phyloP scores from a whole-genome alignment of 30 jellyfish, hydroid and myxozoan species.

The Morbakka virulenta region DNA sequence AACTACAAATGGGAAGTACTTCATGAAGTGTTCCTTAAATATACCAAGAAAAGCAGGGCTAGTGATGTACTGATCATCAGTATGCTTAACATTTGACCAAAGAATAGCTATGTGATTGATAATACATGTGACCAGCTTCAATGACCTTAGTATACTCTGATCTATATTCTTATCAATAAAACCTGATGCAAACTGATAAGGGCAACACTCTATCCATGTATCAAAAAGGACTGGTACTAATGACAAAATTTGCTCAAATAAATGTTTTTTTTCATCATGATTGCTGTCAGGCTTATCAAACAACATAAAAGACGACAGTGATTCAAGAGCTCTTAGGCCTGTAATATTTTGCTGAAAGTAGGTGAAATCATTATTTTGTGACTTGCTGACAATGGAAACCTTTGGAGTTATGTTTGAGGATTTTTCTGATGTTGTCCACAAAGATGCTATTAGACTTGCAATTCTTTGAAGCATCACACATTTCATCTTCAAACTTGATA shows the following conservation, averaged over 20 bases:
- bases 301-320: not conserved
- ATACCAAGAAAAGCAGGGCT: not conserved
- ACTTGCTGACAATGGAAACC: not conserved
- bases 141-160: conserved; percentile 6
- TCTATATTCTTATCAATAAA: not conserved
- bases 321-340: not conserved
- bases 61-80: not conserved
- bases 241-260: not conserved
- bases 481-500: conserved; percentile 51
- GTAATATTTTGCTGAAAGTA: not conserved
- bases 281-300: not conserved
- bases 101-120: not conserved
- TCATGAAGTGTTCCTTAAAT: conserved; percentile 3
- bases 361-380: no score
- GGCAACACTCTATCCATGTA: conserved; percentile 75
- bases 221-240: conserved; percentile 55
- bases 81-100: not conserved
- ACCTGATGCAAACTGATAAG: conserved; percentile 30
- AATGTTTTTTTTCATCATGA: not conserved
- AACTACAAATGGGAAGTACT: conserved; percentile 35
- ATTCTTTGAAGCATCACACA: conserved; percentile 24
- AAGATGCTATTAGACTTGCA: conserved; percentile 2
- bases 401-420: no score
- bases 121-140: conserved; percentile 2
- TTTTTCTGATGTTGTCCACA: no score